A percentile compares a stretch with the other conserved stretches of the same genome.
These are phyloP conservation scores for Setipinna tenuifilis DNA, from an alignment of 2,797 vertebrate genomes.

Conservation along the genomic window DNA sequence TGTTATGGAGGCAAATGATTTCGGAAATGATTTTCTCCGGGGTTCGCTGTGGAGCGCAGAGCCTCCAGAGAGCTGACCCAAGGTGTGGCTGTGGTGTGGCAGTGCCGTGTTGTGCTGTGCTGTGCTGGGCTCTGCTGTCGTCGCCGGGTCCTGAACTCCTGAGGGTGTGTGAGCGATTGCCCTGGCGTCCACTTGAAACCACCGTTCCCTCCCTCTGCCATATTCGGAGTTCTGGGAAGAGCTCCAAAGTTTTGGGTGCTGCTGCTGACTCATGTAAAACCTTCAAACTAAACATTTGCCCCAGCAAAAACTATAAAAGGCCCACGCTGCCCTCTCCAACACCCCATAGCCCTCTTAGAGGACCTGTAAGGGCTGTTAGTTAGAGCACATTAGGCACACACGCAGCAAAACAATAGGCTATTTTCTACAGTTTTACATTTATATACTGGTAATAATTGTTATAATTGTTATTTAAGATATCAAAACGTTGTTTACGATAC, in stretches of 20 bases:
- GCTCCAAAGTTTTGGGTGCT: conserved; percentile 51
- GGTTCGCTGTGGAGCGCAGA: background rate
- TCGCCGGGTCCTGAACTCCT: conserved; percentile 45
- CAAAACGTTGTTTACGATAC: background rate
- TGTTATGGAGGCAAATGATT: background rate
- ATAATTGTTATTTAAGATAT: no score
- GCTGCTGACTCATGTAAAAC: conserved; percentile 55
- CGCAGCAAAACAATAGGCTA: background rate
- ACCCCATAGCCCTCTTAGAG: background rate
- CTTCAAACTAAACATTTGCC: conserved; percentile 36
- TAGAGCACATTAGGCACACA: background rate
- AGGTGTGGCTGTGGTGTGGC: background rate
- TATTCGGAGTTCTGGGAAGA: conserved; percentile 61
- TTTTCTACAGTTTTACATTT: background rate
- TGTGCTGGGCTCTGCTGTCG: conserved; percentile 12
- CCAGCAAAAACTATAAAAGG: conserved; percentile 5
- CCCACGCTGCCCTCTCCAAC: background rate
- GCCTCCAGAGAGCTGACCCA: background rate
- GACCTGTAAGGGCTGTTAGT: background rate
- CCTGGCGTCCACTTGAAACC: conserved; percentile 46
- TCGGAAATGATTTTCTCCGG: background rate
- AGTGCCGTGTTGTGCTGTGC: no score
- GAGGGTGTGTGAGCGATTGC: conserved; percentile 44
- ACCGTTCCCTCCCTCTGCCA: conserved; percentile 53
- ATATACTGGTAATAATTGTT: background rate